Percentiles rank a stretch among this genome's conserved stretches.
phyloP scores from a whole-genome alignment of 1,140 invertebrate species.

The Andricus grossulariae region DNA sequence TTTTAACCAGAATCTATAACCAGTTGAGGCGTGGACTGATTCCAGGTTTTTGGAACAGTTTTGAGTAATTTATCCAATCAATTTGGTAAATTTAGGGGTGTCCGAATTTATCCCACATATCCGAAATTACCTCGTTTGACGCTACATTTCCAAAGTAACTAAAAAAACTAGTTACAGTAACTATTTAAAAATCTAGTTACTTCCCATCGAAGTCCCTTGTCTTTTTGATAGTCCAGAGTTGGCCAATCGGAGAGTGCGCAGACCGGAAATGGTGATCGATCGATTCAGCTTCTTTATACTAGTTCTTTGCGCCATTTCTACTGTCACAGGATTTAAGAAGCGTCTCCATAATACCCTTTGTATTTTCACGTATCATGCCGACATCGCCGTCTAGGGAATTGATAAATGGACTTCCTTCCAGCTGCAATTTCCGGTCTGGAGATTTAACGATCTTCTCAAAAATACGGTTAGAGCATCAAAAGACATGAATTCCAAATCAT shows the following conservation, averaged over 20 bases:
- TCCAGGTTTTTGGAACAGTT: too few species aligned
- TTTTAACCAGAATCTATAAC: too few species aligned
- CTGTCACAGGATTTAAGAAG: conserved; percentile 49
- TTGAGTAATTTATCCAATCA: too few species aligned
- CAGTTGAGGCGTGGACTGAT: too few species aligned
- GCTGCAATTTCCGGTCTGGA: not conserved
- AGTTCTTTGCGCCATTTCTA: conserved; percentile 52
- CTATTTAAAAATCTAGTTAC: too few species aligned
- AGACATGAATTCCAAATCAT: too few species aligned
- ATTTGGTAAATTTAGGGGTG: too few species aligned
- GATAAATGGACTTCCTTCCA: conserved; percentile 16
- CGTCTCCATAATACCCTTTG: conserved; percentile 39
- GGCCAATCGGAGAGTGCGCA: conserved; percentile 57
- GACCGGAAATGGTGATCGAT: conserved; percentile 61
- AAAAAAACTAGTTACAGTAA: too few species aligned
- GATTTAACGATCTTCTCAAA: conserved; percentile 1
- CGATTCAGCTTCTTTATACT: conserved; percentile 62
- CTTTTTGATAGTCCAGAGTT: not conserved
- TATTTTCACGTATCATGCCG: not conserved
- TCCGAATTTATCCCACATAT: too few species aligned
- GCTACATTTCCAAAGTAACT: too few species aligned
- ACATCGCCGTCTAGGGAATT: not conserved
- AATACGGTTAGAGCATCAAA: not conserved
- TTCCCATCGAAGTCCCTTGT: not conserved
- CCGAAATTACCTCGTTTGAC: too few species aligned